Conservation (phyloP, 2,113 vertebrate species). For the Silurus glanis region DNA sequence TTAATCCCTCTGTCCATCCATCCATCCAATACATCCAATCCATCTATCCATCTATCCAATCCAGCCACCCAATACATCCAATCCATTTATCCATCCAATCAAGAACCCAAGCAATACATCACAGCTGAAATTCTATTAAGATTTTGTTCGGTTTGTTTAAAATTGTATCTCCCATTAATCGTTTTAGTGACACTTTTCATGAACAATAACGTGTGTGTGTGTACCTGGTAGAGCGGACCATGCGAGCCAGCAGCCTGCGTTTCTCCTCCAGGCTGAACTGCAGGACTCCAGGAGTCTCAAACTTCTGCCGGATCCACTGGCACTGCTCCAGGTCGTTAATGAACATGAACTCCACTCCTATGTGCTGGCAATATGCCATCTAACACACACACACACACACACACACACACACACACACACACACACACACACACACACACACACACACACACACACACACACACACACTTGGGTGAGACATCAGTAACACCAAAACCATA, state of each 20-base stretch:
- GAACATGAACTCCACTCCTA: constrained; percentile 99
- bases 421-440: constrained; percentile 12
- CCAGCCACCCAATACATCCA: too few species aligned
- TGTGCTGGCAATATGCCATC: constrained; percentile 98
- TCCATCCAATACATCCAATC: too few species aligned
- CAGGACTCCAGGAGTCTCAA: constrained; percentile 93
- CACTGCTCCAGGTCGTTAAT: constrained; percentile 99
- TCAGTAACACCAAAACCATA: neutral
- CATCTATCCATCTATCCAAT: too few species aligned
- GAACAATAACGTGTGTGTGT: neutral
- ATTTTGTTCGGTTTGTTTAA: too few species aligned
- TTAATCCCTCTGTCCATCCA: too few species aligned
- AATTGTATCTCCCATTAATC: too few species aligned
- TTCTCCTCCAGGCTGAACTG: constrained; percentile 95
- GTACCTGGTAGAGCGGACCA: constrained; percentile 93
- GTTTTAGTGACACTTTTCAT: too few species aligned
- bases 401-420: constrained; percentile 18
- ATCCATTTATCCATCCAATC: too few species aligned
- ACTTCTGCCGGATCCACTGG: constrained; percentile 98
- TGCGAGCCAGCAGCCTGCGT: constrained; percentile 89
- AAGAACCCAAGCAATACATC: too few species aligned
- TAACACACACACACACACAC: constrained; percentile 56
- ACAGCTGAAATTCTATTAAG: too few species aligned
- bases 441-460: too few species aligned
- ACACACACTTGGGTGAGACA: neutral